A percentile compares a stretch with the other conserved stretches of the same genome.
These are phyloP conservation scores for Sussaba pulchella DNA, from an alignment of 2,888 invertebrate genomes.

Conservation along the genomic window DNA sequence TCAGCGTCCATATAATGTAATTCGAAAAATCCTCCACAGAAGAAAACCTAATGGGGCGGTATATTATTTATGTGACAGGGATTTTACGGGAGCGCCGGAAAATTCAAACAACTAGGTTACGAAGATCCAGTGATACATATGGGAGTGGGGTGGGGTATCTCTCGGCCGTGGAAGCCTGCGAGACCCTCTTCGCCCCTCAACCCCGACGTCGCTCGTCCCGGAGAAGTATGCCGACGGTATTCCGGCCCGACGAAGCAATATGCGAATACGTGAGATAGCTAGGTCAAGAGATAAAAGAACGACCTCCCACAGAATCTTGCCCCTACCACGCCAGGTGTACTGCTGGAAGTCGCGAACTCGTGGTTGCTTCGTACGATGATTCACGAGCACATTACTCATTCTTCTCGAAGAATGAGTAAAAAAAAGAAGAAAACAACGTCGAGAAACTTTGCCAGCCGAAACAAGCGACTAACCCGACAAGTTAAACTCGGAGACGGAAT, in stretches of 20 bases:
- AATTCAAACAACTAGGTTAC: conserved; percentile 64
- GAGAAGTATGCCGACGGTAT: conserved; percentile 62
- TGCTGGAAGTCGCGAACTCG: conserved; percentile 18
- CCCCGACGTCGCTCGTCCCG: conserved; percentile 18
- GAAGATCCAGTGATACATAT: conserved; percentile 58
- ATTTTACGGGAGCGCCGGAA: conserved; percentile 38
- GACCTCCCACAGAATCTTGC: conserved; percentile 26
- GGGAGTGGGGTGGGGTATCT: conserved; percentile 43
- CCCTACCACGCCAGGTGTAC: background rate
- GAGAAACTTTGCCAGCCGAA: conserved; percentile 2
- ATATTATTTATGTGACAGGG: conserved; percentile 52
- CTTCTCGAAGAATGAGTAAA: background rate
- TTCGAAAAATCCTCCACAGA: conserved; percentile 16
- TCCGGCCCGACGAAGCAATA: conserved; percentile 61
- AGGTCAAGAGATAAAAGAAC: conserved; percentile 55
- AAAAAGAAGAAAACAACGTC: background rate
- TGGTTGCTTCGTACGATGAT: conserved; percentile 7
- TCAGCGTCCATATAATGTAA: background rate
- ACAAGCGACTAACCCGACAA: background rate
- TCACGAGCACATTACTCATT: conserved; percentile 8
- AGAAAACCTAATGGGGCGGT: conserved; percentile 53
- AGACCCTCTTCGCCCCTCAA: conserved; percentile 28
- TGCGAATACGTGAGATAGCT: conserved; percentile 66
- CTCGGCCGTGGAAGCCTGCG: conserved; percentile 43
- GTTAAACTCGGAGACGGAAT: conserved; percentile 30